phyloP scores from a whole-genome alignment of 2,113 vertebrate species.

The Acrocephalus arundinaceus region DNA sequence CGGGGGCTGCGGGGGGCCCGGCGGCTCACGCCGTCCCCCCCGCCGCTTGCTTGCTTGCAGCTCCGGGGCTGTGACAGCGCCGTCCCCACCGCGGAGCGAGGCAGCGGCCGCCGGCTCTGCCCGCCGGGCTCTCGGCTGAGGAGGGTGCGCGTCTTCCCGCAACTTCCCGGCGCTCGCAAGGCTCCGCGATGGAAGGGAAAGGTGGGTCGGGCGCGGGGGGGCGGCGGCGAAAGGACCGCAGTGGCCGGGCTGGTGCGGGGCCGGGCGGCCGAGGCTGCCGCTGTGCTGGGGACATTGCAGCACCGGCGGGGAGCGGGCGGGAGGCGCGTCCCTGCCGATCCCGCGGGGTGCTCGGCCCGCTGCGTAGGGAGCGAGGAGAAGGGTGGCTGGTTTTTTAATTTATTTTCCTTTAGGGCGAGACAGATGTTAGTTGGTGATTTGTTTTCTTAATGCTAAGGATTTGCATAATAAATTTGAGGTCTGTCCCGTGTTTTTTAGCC shows the following conservation, averaged over 20 bases:
- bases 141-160: constrained; percentile 65
- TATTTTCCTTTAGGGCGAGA: not conserved
- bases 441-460: constrained; percentile 60
- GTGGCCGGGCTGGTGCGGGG: constrained; percentile 66
- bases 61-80: constrained; percentile 70
- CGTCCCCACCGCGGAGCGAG: constrained; percentile 69
- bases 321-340: constrained; percentile 57
- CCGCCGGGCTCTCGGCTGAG: constrained; percentile 62
- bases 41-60: constrained; percentile 69
- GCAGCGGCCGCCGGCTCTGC: constrained; percentile 51
- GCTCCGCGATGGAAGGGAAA: constrained; percentile 84
- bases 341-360: constrained; percentile 27
- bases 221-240: constrained; percentile 30
- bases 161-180: constrained; percentile 73
- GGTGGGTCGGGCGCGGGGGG: constrained; percentile 66
- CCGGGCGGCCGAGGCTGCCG: constrained; percentile 61
- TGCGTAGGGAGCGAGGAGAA: constrained; percentile 39
- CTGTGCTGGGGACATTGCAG: constrained; percentile 67
- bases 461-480: constrained; percentile 50
- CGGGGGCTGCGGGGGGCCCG: not conserved
- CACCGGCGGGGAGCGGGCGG: constrained; percentile 41
- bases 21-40: constrained; percentile 34
- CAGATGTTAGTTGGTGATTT: constrained; percentile 62
- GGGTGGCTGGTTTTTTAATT: not conserved
- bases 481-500: constrained; percentile 42